Conservation (phyloP, 2,113 vertebrate genomes). For the Anoplopoma fimbria region DNA sequence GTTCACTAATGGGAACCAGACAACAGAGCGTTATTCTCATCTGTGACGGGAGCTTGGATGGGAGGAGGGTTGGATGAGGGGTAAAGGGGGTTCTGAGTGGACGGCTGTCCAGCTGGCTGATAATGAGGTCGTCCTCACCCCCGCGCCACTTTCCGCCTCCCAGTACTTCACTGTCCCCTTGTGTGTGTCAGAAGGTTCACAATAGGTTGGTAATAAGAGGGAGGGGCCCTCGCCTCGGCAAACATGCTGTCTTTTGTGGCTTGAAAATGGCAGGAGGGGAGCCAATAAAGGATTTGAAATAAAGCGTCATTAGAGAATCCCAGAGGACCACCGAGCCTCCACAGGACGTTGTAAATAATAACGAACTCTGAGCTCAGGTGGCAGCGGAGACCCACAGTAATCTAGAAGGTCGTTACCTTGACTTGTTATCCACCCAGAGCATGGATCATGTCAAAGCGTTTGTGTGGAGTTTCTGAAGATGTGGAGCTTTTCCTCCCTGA, state of each 20-base stretch:
- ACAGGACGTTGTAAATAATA: slow-evolving; percentile 35
- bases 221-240: slow-evolving; percentile 43
- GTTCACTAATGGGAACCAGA: slow-evolving; percentile 54
- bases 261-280: slow-evolving; percentile 36
- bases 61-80: slow-evolving; percentile 20
- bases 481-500: not conserved
- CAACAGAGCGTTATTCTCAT: slow-evolving; percentile 55
- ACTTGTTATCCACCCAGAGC: too few relatives aligned
- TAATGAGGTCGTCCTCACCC: slow-evolving; percentile 72
- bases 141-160: slow-evolving; percentile 33
- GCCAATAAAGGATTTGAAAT: slow-evolving; percentile 51
- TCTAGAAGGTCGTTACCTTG: slow-evolving; percentile 13
- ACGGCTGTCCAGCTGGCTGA: slow-evolving; percentile 62
- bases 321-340: slow-evolving; percentile 2
- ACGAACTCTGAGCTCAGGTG: slow-evolving; percentile 48
- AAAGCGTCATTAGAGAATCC: slow-evolving; percentile 17
- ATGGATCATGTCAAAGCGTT: slow-evolving; percentile 18
- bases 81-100: slow-evolving; percentile 1
- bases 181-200: slow-evolving; percentile 67
- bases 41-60: slow-evolving; percentile 9
- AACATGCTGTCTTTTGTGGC: slow-evolving; percentile 43
- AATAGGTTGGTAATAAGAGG: slow-evolving; percentile 68
- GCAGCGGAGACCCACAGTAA: slow-evolving; percentile 7
- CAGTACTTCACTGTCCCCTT: slow-evolving; percentile 48
- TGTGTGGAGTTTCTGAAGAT: slow-evolving; percentile 2